These are phyloP conservation scores for Gryon sp. DNA, from an alignment of 1,140 invertebrate genomes.

Conservation along the genomic window DNA sequence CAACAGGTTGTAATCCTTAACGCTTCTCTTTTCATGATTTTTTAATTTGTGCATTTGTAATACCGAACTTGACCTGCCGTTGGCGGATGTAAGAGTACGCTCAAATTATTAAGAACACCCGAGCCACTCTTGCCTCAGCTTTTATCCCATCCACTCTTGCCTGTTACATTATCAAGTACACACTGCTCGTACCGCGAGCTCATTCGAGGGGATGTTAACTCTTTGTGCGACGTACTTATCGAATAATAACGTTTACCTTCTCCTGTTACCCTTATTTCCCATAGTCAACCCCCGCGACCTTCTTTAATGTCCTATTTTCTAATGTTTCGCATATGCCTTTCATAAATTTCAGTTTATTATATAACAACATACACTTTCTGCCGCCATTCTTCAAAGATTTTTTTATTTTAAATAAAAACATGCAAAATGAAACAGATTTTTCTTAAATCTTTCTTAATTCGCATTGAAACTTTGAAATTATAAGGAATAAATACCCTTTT, in stretches of 20 bases:
- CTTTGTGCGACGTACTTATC: slow-evolving; percentile 58
- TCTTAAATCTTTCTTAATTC: too few species aligned
- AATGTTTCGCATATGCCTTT: too few species aligned
- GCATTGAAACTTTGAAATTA: too few species aligned
- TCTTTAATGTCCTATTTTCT: slow-evolving; percentile 30
- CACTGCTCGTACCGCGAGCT: slow-evolving; percentile 48
- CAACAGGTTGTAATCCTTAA: slow-evolving; percentile 53
- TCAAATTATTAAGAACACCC: slow-evolving; percentile 74
- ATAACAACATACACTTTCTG: too few species aligned
- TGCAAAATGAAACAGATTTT: too few species aligned
- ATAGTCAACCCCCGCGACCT: slow-evolving; percentile 25
- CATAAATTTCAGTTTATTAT: too few species aligned
- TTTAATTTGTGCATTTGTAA: slow-evolving; percentile 55
- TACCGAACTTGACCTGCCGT: slow-evolving; percentile 51
- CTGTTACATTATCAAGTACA: slow-evolving; percentile 70
- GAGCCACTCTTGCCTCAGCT: slow-evolving; percentile 68
- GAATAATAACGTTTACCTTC: slow-evolving; percentile 61
- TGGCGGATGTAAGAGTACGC: slow-evolving; percentile 63
- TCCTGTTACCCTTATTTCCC: slow-evolving; percentile 45
- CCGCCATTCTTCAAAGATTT: too few species aligned
- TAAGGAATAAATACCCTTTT: too few species aligned
- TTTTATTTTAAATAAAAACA: too few species aligned
- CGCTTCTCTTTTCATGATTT: slow-evolving; percentile 51
- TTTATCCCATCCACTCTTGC: slow-evolving; percentile 56
- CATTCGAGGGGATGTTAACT: slow-evolving; percentile 47